Base-by-base conservation (phyloP, 2,888 invertebrate species). In the Metallyticus violacea region DNA sequence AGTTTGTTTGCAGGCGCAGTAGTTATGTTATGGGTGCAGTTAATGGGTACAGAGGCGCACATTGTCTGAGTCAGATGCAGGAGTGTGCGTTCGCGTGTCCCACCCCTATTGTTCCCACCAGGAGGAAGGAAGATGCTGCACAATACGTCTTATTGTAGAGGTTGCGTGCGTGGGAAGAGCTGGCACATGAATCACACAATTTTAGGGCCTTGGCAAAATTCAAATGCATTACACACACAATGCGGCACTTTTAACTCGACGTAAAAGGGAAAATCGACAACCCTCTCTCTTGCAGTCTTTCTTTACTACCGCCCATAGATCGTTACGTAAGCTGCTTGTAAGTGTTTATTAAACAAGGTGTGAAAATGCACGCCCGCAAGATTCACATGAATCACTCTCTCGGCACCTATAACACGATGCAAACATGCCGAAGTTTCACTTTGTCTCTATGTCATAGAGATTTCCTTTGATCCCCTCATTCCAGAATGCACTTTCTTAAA, bases 11-110 rank as follows among this genome's bases (percentile, higher is more conserved):
- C 15, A 78, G 78, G 26, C 7, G 78, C 25, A 26, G 78, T n/a
- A n/a, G n/a, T n/a, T n/a, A n/a, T n/a, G n/a, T 7, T 25, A 9
- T 28, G 29, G 80, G 15, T 30, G 80, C 80, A 29, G 80, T 80
- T 29, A 80, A 29, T 80, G 81, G 81, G 30, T 28, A 81, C 81
- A 81, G 6, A 81, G 28, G n/a, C 81, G 25, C 29, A 81, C 81
- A 81, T 81, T 81, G 81, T 81, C 81, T 30, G 81, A 81, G 81
- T 30, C 81, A 81, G 79, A 62, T 62, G 22, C 40, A 62, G 40
- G 40, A 62, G 40, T 62, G 40, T 62, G 40, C 40, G 40, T n/a
- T n/a, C n/a, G n/a, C n/a, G n/a, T n/a, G n/a, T 62, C 40, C 40
- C 40, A 62, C 40, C 40, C 40, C 40, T 62, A 62, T 62, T 62